phyloP scores from a whole-genome alignment of 2,113 vertebrate genomes.

The Dasyornis broadbenti region DNA sequence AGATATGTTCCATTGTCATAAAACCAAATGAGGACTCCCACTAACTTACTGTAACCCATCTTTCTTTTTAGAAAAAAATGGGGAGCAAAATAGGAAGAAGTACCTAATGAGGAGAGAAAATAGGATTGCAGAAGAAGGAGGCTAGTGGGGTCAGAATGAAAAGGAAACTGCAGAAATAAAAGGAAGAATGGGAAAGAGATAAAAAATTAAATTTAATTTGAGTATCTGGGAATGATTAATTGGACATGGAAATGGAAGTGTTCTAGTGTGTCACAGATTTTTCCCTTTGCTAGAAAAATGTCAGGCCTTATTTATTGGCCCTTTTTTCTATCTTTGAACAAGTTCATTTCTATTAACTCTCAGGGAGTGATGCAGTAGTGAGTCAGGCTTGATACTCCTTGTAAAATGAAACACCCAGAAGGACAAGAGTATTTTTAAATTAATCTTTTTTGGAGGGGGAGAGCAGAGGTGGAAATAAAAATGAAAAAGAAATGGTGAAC shows the following conservation, averaged over 20 bases:
- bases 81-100: not conserved
- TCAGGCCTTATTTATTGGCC: not conserved
- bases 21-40: not conserved
- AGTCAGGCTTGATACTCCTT: not conserved
- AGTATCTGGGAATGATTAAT: not conserved
- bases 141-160: not conserved
- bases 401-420: not conserved
- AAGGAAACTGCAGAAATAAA: not conserved
- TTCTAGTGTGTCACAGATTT: not conserved
- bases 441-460: fast-evolving
- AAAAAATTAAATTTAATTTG: not conserved
- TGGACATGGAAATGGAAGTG: not conserved
- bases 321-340: not conserved
- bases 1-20: not conserved
- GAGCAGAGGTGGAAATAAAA: not conserved
- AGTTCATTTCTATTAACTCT: not conserved
- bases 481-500: not conserved
- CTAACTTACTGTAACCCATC: not conserved
- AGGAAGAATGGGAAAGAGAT: not conserved
- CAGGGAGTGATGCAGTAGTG: not conserved
- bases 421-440: not conserved
- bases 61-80: not conserved
- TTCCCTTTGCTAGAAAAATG: not conserved
- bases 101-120: not conserved
- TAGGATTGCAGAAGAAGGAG: not conserved